These are phyloP conservation scores for Acipenser oxyrinchus DNA, from an alignment of 2,797 vertebrate genomes.

Conservation along the genomic window DNA sequence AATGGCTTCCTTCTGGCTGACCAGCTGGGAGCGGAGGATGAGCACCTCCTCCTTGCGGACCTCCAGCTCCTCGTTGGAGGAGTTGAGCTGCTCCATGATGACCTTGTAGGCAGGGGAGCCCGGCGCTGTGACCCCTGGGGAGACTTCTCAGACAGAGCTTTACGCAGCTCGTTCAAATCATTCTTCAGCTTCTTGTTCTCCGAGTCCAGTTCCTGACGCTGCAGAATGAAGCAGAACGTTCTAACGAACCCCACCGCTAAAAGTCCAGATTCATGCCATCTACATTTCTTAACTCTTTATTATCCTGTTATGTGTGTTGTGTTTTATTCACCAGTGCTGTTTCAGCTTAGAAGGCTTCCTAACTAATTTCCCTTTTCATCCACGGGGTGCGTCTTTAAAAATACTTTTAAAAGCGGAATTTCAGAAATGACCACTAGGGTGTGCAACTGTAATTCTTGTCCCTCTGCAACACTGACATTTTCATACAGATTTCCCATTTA, in stretches of 20 bases:
- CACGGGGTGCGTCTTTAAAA: too few species aligned
- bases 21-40: constrained; percentile 89
- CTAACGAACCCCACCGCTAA: background rate
- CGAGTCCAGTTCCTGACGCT: constrained; percentile 96
- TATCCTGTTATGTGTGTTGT: too few species aligned
- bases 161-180: constrained; percentile 81
- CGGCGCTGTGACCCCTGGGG: constrained; percentile 68
- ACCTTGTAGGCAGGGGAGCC: constrained; percentile 85
- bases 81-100: constrained; percentile 84
- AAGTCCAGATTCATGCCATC: too few species aligned
- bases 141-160: constrained; percentile 67
- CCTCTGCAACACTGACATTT: too few species aligned
- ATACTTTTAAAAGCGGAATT: too few species aligned
- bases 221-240: constrained; percentile 9
- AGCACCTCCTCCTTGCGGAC: constrained; percentile 97
- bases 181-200: constrained; percentile 97
- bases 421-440: too few species aligned
- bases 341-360: too few species aligned
- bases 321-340: too few species aligned
- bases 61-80: constrained; percentile 89
- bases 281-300: too few species aligned
- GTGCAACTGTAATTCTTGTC: too few species aligned
- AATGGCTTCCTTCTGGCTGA: constrained; percentile 93
- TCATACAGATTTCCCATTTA: too few species aligned
- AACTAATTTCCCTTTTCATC: too few species aligned